Evolutionary conservation across 2,113 vertebrate genomes (phyloP).

Genomic region (Crocuta crocuta): DNA sequence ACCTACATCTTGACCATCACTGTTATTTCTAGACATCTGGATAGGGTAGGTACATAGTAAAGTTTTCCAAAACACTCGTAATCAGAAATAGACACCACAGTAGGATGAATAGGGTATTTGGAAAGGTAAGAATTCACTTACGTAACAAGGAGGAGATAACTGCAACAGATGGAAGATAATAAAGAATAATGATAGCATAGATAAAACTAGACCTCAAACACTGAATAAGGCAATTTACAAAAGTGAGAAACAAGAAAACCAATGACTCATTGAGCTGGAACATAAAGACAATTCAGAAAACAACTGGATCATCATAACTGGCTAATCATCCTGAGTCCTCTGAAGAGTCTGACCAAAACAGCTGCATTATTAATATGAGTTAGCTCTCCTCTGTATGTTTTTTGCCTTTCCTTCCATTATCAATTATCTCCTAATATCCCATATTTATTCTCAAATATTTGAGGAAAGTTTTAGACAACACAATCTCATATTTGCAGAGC

Average conservation of each 20-base stretch:
- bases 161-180: background rate
- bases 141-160: background rate
- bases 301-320: background rate
- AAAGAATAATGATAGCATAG: background rate
- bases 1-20: background rate
- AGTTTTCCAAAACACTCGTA: background rate
- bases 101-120: background rate
- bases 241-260: background rate
- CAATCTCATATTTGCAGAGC: background rate
- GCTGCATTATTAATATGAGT: background rate
- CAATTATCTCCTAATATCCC: background rate
- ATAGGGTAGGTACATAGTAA: background rate
- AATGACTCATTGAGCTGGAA: background rate
- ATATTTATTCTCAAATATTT: constrained; percentile 8
- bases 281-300: constrained; percentile 32
- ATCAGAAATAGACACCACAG: background rate
- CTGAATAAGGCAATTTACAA: background rate
- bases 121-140: background rate
- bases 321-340: background rate
- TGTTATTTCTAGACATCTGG: background rate
- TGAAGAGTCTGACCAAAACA: background rate
- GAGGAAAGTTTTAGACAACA: background rate
- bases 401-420: background rate
- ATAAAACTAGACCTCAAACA: background rate
- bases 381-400: background rate